Percentiles rank a stretch among this genome's conserved stretches.
Conservation (phyloP, 35 echinoderm and acorn worm species). For the Acanthaster planci region DNA sequence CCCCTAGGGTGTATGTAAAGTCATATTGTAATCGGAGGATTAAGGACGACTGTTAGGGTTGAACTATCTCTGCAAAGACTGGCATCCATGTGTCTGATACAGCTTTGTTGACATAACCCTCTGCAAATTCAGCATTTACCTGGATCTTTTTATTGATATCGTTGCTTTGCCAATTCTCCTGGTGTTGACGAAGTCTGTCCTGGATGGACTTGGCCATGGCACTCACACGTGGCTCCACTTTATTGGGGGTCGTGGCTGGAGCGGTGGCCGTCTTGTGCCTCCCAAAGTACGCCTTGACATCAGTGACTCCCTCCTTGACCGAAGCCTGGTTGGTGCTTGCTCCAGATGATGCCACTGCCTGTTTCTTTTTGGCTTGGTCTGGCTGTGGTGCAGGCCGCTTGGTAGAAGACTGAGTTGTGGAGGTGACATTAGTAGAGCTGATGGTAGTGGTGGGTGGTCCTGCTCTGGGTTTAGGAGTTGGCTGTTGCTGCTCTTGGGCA, state of each 20-base stretch:
- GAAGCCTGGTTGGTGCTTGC: constrained; percentile 15
- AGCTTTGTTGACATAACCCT: too few species aligned
- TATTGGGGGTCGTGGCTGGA: constrained; percentile 34
- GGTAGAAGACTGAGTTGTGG: constrained; percentile 27
- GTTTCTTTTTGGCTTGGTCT: neutral
- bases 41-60: too few species aligned
- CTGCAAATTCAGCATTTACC: constrained; percentile 44
- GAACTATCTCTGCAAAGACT: too few species aligned
- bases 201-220: constrained; percentile 89
- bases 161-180: constrained; percentile 88
- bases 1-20: too few species aligned
- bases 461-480: constrained; percentile 41
- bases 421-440: neutral
- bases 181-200: constrained; percentile 73
- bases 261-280: constrained; percentile 7
- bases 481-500: neutral
- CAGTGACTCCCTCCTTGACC: constrained; percentile 35
- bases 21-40: too few species aligned
- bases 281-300: constrained; percentile 21
- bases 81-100: too few species aligned
- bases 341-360: neutral
- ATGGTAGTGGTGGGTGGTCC: neutral
- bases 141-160: constrained; percentile 94
- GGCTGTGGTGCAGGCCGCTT: constrained; percentile 41
- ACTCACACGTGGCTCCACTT: constrained; percentile 60